Conservation (phyloP, 2,888 invertebrate species). For the Chrysolina oricalcia region DNA sequence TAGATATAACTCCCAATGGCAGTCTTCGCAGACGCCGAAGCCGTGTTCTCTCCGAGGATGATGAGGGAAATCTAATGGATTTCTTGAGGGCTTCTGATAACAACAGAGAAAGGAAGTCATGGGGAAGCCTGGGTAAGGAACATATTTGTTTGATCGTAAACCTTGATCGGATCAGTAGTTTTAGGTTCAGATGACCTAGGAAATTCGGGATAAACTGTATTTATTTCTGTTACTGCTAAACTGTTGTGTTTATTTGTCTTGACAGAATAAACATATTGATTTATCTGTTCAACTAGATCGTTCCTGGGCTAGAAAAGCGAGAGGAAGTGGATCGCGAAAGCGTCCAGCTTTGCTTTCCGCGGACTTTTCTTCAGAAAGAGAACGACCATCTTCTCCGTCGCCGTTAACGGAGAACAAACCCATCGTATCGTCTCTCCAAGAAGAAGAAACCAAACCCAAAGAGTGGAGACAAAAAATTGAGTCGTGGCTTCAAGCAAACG, state of each 20-base stretch:
- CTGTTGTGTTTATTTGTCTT: too few relatives aligned
- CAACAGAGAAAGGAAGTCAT: conserved; percentile 84
- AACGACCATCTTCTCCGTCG: conserved; percentile 81
- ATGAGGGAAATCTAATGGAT: conserved; percentile 90
- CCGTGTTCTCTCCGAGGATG: conserved; percentile 86
- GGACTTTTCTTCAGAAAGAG: conserved; percentile 83
- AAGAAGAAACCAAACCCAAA: conserved; percentile 75
- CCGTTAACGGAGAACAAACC: conserved; percentile 76
- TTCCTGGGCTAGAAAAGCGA: conserved; percentile 88
- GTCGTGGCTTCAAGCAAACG: conserved; percentile 92
- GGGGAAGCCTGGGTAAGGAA: conserved; percentile 85
- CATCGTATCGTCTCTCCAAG: conserved; percentile 73
- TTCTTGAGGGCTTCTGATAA: conserved; percentile 85
- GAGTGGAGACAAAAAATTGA: conserved; percentile 94
- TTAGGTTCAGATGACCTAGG: too few relatives aligned
- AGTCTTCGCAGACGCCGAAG: conserved; percentile 87
- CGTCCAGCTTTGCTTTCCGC: conserved; percentile 85
- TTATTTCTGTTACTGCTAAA: too few relatives aligned
- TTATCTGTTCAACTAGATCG: conserved; percentile 76
- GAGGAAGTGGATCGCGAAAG: conserved; percentile 82
- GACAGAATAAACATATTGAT: too few relatives aligned
- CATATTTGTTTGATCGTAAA: not conserved
- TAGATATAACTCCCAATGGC: conserved; percentile 92
- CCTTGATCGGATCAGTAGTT: not conserved
- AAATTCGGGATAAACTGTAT: not conserved